Percentiles rank a stretch among this genome's conserved stretches.
Evolutionary conservation across 2,113 vertebrate genomes (phyloP).

Genomic region (Brachyistius frenatus): DNA sequence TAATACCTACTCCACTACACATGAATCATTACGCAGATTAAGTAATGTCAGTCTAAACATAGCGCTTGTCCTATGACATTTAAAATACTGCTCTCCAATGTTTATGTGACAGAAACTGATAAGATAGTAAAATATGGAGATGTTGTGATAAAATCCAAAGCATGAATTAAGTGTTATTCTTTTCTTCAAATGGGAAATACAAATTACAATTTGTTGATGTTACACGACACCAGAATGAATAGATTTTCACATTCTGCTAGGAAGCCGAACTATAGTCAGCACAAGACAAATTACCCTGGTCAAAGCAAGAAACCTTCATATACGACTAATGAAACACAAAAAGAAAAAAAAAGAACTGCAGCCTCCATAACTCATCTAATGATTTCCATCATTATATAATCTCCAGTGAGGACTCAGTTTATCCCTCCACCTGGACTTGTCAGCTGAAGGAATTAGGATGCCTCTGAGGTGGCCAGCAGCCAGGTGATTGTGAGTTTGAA

Average conservation of each 20-base stretch:
- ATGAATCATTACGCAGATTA: conserved; percentile 36
- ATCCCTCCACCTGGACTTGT: conserved; percentile 76
- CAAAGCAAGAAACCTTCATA: neutral
- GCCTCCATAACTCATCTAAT: conserved; percentile 12
- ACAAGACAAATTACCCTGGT: conserved; percentile 8
- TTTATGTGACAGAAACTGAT: conserved; percentile 13
- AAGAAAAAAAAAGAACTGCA: neutral
- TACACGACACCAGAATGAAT: neutral
- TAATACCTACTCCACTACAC: conserved; percentile 22
- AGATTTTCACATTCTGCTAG: neutral
- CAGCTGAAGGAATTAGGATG: conserved; percentile 74
- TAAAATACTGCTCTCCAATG: conserved; percentile 23
- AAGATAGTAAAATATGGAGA: neutral
- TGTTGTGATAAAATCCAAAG: neutral
- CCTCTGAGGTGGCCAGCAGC: conserved; percentile 40
- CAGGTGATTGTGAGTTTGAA: conserved; percentile 49
- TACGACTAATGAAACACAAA: conserved; percentile 9
- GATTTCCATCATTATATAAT: conserved; percentile 51
- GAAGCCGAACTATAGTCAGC: neutral
- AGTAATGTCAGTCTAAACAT: conserved; percentile 44
- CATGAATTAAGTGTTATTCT: conserved; percentile 1
- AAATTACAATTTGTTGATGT: neutral
- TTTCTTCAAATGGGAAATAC: neutral
- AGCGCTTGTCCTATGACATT: conserved; percentile 30
- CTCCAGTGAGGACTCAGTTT: conserved; percentile 57